Evolutionary conservation across 2,888 invertebrate species (phyloP).

Genomic region (Carcina quercana): DNA sequence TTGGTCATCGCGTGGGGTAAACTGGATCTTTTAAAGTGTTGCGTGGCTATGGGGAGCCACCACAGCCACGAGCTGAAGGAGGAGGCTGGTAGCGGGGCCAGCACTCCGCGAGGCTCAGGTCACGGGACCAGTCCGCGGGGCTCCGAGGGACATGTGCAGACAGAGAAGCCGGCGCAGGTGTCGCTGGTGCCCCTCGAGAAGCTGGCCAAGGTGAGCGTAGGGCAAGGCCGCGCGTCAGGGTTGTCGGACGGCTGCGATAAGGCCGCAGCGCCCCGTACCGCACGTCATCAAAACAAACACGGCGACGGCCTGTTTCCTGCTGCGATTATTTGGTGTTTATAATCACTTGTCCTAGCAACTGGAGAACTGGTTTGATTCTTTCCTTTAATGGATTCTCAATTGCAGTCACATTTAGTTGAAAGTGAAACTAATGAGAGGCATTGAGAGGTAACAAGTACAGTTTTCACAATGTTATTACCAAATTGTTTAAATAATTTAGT

Average conservation of each 20-base stretch:
- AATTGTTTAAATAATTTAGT: no score
- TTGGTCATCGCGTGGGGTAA: no score
- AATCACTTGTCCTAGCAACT: no score
- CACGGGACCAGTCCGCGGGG: constrained; percentile 71
- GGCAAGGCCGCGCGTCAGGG: background rate
- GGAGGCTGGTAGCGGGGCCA: constrained; percentile 41
- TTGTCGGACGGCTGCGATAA: no score
- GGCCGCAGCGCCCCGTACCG: background rate
- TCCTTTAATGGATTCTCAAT: no score
- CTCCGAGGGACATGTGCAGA: constrained; percentile 78
- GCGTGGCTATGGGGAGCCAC: constrained; percentile 48
- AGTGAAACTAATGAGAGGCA: no score
- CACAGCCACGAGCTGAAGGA: constrained; percentile 48
- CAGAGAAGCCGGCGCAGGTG: constrained; percentile 51
- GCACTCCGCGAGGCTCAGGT: constrained; percentile 50
- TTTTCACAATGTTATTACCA: no score
- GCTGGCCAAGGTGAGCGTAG: constrained; percentile 77
- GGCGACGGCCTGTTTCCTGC: background rate
- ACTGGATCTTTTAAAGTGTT: no score
- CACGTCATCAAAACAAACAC: constrained; percentile 12
- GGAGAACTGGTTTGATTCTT: no score
- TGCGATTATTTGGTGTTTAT: constrained; percentile 11
- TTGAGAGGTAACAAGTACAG: no score
- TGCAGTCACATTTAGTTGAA: no score
- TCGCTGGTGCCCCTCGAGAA: constrained; percentile 84